Percentiles rank a stretch among this genome's conserved stretches.
Conservation (phyloP, 2,113 vertebrate genomes). For the Trichechus manatus region DNA sequence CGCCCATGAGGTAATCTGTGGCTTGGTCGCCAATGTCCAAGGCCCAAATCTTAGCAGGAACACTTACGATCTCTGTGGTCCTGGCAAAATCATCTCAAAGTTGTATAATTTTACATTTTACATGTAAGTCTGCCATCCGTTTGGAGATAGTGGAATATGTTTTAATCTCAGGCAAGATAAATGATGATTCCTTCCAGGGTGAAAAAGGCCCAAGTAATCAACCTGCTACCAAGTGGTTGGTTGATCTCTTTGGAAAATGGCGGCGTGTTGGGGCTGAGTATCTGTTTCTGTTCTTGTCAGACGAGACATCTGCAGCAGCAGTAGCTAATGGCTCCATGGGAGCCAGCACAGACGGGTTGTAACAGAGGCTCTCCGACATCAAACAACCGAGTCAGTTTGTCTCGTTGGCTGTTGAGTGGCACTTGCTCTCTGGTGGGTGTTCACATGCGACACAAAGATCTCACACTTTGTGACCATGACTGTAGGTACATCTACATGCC, state of each 20-base stretch:
- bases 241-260: not conserved
- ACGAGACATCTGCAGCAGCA: not conserved
- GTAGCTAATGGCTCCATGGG: not conserved
- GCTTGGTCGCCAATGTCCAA: not conserved
- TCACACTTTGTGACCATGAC: not conserved
- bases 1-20: not conserved
- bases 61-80: not conserved
- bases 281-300: not conserved
- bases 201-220: not conserved
- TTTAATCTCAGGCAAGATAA: constrained; percentile 5
- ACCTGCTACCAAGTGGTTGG: not conserved
- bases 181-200: not conserved
- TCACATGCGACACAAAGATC: not conserved
- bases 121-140: not conserved
- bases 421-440: not conserved
- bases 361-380: not conserved
- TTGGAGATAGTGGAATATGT: not conserved
- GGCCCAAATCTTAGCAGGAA: not conserved
- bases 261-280: not conserved
- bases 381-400: not conserved
- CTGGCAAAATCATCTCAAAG: not conserved
- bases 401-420: not conserved
- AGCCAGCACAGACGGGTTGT: not conserved
- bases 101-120: not conserved
- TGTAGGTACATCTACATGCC: not conserved